Conservation (phyloP, 1,140 invertebrate species). For the Rhyzopertha dominica region DNA sequence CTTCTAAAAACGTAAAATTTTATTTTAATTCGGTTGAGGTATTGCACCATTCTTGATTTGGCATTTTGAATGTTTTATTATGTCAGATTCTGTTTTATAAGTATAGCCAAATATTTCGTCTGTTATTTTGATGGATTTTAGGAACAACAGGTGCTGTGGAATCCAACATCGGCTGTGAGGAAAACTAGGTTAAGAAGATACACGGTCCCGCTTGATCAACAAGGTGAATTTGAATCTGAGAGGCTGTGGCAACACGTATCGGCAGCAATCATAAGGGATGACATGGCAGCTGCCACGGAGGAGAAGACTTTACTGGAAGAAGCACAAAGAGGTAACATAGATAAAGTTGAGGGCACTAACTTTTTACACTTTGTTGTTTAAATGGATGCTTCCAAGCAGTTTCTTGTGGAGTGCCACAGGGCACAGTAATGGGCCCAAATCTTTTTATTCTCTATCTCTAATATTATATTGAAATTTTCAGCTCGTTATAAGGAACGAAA, state of each 20-base stretch:
- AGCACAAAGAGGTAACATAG: constrained; percentile 58
- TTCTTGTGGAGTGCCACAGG: too few species aligned
- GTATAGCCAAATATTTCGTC: neutral
- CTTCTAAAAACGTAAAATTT: too few species aligned
- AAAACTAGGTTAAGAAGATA: constrained; percentile 68
- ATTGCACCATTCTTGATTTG: neutral
- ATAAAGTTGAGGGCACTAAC: constrained; percentile 14
- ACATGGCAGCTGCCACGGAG: constrained; percentile 73
- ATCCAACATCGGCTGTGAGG: constrained; percentile 64
- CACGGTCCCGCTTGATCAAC: constrained; percentile 72
- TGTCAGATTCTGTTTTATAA: neutral
- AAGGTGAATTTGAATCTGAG: constrained; percentile 79
- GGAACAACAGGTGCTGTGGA: constrained; percentile 71
- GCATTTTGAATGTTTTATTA: neutral
- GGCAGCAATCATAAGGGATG: constrained; percentile 70
- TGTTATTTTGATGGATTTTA: constrained; percentile 41
- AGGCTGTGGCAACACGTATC: constrained; percentile 81
- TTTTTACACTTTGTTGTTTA: neutral
- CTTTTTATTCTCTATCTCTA: too few species aligned
- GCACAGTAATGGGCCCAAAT: too few species aligned
- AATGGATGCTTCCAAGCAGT: constrained; percentile 2
- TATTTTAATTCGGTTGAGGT: too few species aligned
- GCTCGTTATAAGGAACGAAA: constrained; percentile 55
- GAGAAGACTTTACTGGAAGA: constrained; percentile 87
- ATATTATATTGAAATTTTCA: constrained; percentile 16